A percentile compares a stretch with the other conserved stretches of the same genome.
phyloP scores from a whole-genome alignment of 2,113 vertebrate genomes.

The Actenoides hombroni region DNA sequence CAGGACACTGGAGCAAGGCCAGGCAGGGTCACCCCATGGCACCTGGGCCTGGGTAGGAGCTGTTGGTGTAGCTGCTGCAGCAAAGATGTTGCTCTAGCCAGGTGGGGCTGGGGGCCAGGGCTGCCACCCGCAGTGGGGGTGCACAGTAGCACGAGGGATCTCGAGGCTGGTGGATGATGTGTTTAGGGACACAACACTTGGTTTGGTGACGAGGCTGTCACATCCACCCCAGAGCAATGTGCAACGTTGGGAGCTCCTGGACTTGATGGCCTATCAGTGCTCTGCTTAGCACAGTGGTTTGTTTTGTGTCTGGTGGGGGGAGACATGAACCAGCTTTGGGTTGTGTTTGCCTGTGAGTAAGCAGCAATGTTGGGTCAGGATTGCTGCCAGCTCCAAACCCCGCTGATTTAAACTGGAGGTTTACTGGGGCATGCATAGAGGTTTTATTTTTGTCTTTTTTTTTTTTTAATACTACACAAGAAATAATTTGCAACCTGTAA shows the following conservation, averaged over 20 bases:
- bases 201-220: not conserved
- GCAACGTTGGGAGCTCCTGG: not conserved
- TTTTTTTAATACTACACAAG: not conserved
- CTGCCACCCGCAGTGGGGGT: not conserved
- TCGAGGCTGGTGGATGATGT: not conserved
- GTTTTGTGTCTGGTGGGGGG: accelerated
- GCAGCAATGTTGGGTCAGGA: accelerated
- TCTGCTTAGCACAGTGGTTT: accelerated
- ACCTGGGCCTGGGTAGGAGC: not conserved
- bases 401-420: not conserved
- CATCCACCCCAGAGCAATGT: not conserved
- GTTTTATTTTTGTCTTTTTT: not conserved
- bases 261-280: not conserved
- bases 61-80: accelerated
- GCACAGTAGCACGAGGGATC: accelerated
- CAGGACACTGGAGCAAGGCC: not conserved
- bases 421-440: not conserved
- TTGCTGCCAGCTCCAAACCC: not conserved
- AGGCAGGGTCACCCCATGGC: not conserved
- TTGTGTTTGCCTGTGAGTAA: not conserved
- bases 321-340: not conserved
- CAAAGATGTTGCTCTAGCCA: accelerated
- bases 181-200: not conserved
- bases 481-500: not conserved
- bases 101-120: accelerated